Evolutionary conservation across 1,140 invertebrate species (phyloP), one percentile per base, ranked within the genome.

Genomic region (Leptinotarsa defecta): DNA sequence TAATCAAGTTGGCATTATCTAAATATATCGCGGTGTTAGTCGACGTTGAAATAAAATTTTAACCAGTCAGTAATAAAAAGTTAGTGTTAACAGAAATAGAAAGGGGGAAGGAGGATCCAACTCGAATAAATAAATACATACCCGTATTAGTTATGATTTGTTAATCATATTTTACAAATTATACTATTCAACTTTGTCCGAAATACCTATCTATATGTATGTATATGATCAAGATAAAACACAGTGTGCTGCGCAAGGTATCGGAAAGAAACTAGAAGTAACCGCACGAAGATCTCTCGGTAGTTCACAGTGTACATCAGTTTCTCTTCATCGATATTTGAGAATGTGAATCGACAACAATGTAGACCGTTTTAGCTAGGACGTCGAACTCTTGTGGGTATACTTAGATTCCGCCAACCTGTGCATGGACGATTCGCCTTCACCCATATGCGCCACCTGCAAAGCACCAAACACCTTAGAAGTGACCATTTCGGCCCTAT

Each of bases 401-500:
- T 84, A 84, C 80, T 85, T 85, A 84, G 84, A 85, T 83, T 85
- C 84, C 78, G 83, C 84, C 84, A 85, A 85, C 81, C 81, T 85
- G 81, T 83, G 83, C 72, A 83, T 70, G 77, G 82, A 82, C 77
- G 80, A 57, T 73, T 83, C 83, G 79, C 81, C 81, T 78, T 83
- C 84, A 83, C 82, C 84, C 76, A 81, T 76, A 76, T 81, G 81
- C 80, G 80, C 70, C 80, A 85, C 83, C 84, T 85, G 84, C 77
- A 85, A 84, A 84, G 82, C 84, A 85, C 83, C 83, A 84, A 84
- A 85, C 81, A 84, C 84, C 84, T 78, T 81, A 81, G 76, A 78
- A 77, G 68, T 57, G 52, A 57, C 74, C 74, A 57, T 52, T 48
- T 34, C 19, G 71, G 57, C 43, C 70, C 71, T 17, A 71, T 20